Evolutionary conservation across 2,888 invertebrate species (phyloP).

Genomic region (Ochropacha duplaris): DNA sequence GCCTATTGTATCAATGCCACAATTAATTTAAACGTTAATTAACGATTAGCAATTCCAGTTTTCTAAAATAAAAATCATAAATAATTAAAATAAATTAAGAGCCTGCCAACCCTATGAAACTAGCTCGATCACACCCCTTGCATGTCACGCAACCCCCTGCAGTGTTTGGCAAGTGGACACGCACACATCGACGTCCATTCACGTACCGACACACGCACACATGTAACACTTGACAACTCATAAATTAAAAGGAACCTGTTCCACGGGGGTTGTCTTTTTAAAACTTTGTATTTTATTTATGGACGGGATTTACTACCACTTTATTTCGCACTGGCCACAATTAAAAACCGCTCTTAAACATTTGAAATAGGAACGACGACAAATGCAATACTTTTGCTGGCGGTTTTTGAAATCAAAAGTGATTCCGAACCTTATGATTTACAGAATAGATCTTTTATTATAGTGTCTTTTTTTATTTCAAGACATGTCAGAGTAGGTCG

Average conservation of each 20-base stretch:
- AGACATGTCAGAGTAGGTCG: slow-evolving; percentile 22
- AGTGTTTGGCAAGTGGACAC: slow-evolving; percentile 64
- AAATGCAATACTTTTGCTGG: slow-evolving; percentile 20
- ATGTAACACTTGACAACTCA: slow-evolving; percentile 62
- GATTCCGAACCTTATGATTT: slow-evolving; percentile 31
- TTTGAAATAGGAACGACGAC: slow-evolving; percentile 13
- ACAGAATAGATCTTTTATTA: slow-evolving; percentile 11
- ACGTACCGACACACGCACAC: slow-evolving; percentile 23
- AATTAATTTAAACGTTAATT: too few relatives aligned
- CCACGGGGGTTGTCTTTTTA: slow-evolving; percentile 59
- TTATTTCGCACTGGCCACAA: neutral
- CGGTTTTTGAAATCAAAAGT: neutral
- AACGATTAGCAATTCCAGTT: too few relatives aligned
- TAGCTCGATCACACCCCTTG: slow-evolving; percentile 65
- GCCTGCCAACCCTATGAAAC: slow-evolving; percentile 55
- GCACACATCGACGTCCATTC: slow-evolving; percentile 35
- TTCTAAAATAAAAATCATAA: too few relatives aligned
- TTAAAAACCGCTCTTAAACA: neutral
- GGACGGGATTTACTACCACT: slow-evolving; percentile 15
- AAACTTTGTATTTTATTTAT: slow-evolving; percentile 38
- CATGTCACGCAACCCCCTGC: slow-evolving; percentile 58
- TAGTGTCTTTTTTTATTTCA: slow-evolving; percentile 9
- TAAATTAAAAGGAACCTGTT: slow-evolving; percentile 79
- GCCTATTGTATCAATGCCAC: too few relatives aligned
- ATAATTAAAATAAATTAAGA: too few relatives aligned